Conservation (phyloP, 2,113 vertebrate genomes). For the Protomyctophum bolini region DNA sequence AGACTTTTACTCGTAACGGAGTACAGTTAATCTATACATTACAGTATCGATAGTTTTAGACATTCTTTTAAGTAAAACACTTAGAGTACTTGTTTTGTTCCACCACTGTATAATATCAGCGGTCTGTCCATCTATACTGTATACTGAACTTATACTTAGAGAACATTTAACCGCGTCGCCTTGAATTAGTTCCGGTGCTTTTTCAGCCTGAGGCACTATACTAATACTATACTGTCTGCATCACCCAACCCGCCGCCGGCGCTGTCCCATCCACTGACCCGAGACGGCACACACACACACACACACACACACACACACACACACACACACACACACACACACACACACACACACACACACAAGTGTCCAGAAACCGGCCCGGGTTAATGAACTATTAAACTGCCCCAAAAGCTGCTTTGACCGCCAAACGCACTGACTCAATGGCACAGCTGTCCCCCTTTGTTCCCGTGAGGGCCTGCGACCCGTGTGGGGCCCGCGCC, state of each 20-base stretch:
- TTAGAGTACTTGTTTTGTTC: too few relatives aligned
- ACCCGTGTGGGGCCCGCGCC: conserved; percentile 17
- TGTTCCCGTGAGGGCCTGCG: conserved; percentile 6
- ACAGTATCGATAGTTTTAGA: too few relatives aligned
- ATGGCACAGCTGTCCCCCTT: conserved; percentile 15
- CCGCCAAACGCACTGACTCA: conserved; percentile 30
- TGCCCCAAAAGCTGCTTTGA: conserved; percentile 2
- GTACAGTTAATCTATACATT: too few relatives aligned
- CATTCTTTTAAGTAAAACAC: too few relatives aligned
- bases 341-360: too few relatives aligned
- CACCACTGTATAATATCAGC: conserved; percentile 28
- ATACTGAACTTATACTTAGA: conserved; percentile 2
- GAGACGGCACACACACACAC: conserved; percentile 7
- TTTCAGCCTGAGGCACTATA: conserved; percentile 21
- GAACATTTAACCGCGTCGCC: conserved; percentile 33
- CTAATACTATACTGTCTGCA: background rate
- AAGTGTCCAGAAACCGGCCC: conserved; percentile 22
- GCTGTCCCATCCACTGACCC: conserved; percentile 41
- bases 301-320: too few relatives aligned
- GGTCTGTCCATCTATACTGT: conserved; percentile 15
- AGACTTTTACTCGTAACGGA: too few relatives aligned
- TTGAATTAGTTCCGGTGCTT: conserved; percentile 12
- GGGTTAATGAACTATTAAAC: conserved; percentile 45
- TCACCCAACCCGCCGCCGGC: too few relatives aligned
- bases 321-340: too few relatives aligned